Percentiles rank a stretch among this genome's conserved stretches.
phyloP scores from a whole-genome alignment of 2,797 vertebrate species.

The Heliangelus exortis region DNA sequence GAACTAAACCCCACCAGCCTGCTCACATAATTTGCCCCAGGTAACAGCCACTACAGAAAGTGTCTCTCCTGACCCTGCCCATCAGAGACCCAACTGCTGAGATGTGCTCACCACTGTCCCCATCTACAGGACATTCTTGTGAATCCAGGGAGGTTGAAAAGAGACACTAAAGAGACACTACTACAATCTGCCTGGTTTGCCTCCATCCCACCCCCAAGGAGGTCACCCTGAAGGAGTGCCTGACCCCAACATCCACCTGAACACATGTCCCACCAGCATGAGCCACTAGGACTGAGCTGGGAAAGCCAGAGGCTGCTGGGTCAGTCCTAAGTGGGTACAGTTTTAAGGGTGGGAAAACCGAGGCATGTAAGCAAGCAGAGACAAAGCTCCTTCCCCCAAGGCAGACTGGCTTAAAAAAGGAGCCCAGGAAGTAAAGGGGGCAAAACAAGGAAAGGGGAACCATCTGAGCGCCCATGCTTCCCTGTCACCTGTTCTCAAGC shows the following conservation, averaged over 20 bases:
- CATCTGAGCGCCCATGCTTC: background rate
- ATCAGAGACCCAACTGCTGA: background rate
- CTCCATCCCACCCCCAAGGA: background rate
- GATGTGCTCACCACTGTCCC: accelerated
- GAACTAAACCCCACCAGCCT: background rate
- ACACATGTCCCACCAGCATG: accelerated
- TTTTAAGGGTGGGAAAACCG: background rate
- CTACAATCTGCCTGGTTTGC: background rate
- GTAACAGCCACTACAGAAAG: background rate
- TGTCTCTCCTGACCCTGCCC: background rate
- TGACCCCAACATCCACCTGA: background rate
- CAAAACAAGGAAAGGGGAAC: background rate
- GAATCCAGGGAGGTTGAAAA: background rate
- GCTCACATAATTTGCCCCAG: background rate
- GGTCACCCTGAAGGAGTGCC: background rate
- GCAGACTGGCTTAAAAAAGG: background rate
- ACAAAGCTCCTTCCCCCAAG: background rate
- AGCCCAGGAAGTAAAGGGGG: background rate
- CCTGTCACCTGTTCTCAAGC: background rate
- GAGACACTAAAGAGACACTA: background rate
- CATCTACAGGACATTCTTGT: background rate
- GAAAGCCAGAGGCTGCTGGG: background rate
- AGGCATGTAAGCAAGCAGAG: background rate
- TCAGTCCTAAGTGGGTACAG: background rate
- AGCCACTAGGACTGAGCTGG: background rate